Base-by-base conservation (phyloP, 2,797 vertebrate species). In the Sebastes taczanowskii region DNA sequence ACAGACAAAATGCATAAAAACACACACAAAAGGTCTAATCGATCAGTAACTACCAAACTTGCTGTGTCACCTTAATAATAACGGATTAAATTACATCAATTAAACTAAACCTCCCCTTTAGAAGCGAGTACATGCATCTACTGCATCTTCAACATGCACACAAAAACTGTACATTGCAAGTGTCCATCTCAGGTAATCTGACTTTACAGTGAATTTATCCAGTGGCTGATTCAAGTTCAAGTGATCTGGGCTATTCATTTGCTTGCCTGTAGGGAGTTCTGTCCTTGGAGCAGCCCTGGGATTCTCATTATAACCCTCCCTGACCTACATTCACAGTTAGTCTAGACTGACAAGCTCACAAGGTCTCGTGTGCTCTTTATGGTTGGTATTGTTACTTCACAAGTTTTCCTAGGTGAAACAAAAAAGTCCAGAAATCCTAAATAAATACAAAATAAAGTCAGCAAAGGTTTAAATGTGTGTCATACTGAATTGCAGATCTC, bases 311-410 rank as follows among this genome's bases (percentile, higher is more conserved):
- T 76, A 83, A 84, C 68, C 87, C 83, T 74, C 18, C 4, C 71
- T 91, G 91, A 94, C 92, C 91, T 92, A 91, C 85, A 91, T 93
- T 87, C 75, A 76, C 65, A 72, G 73, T 84, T 42, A 65, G 42
- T 81, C 76, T 68, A 62, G 67, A 82, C 72, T 27, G 71, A 82
- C 35, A 38, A 38, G 22, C 59, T 79, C 66, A 61, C 46, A 79
- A 60, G 11, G 32, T 63, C 23, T 59, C 22, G 7, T 4, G 20
- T 49, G 64, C 46, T 65, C 13, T 53, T 52, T 7, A 22, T 23
- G 11, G 29, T 34, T 56, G 22, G 29, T 20, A 32, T 69, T 16
- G 25, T 42, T 69, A n/a, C 23, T 71, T 71, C 13, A 32, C 42
- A 63, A 49, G 29, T 71, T 2, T 7, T 64, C 49, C 23, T 20